Evolutionary conservation across 1,140 invertebrate genomes (phyloP), one percentile per base, ranked within the genome.

Genomic region (Belonocnema kinseyi): DNA sequence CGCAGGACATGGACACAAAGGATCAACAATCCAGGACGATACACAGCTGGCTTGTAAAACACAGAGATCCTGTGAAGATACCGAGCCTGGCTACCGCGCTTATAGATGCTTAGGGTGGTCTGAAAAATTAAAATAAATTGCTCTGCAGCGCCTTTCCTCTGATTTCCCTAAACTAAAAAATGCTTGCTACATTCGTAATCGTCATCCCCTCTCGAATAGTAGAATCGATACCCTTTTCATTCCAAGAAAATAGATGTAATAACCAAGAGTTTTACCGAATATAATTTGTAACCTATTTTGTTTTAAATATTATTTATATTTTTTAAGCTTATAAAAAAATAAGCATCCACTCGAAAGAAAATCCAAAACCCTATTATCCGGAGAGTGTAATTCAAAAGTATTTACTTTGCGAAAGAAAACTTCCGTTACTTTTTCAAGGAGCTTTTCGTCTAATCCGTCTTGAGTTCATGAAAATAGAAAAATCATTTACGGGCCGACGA

Each of bases 21-120:
- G 83, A 85, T 79, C 88, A 86, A 88, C 88, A 89, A 90, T 90
- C 78, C 82, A 70, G 80, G 83, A 86, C 86, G 85, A 88, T 88
- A 86, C 84, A 87, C 88, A 89, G 88, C 88, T 90, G 89, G 83
- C 87, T 88, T 89, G 87, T 91, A 90, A 90, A 91, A 90, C 88
- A 91, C 79, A 85, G 85, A 90, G 88, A 91, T 91, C 86, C 87
- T 80, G 90, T 86, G 86, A 91, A 90, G 89, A 90, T 90, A 87
- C 84, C 79, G 75, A 73, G 78, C 70, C 74, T 66, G 81, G 76
- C 78, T 83, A 85, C 80, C 82, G 82, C 77, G 80, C 77, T 79
- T 80, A 79, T 84, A 76, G 79, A 74, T 81, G 73, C 74, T 82
- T 77, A 74, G 79, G 77, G 73, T 76, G 74, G 75, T 77, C 77